Percentiles rank a stretch among this genome's conserved stretches.
phyloP scores from a whole-genome alignment of 1,140 invertebrate species.

The Papilio glaucus region DNA sequence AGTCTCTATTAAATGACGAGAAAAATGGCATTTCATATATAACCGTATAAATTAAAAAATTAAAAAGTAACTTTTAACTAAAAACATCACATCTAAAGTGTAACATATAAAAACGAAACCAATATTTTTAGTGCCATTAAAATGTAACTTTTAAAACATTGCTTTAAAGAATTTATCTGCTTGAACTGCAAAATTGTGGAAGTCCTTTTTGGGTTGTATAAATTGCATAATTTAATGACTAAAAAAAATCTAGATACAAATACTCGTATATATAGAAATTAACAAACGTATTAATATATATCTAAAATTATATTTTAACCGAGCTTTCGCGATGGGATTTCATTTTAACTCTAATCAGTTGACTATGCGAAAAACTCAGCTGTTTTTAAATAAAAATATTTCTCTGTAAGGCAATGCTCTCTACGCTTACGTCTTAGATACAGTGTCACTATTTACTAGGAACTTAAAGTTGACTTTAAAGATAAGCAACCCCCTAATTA shows the following conservation, averaged over 20 bases:
- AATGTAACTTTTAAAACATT: no score
- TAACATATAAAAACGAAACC: no score
- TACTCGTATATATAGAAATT: conserved; percentile 13
- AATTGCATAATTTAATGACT: neutral
- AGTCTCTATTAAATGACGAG: no score
- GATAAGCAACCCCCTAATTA: no score
- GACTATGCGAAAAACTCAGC: neutral
- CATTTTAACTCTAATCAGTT: neutral
- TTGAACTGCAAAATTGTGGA: no score
- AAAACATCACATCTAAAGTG: no score
- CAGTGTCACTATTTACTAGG: neutral
- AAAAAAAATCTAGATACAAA: neutral
- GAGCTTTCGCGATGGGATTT: conserved; percentile 32
- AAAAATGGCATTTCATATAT: no score
- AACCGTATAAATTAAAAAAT: no score
- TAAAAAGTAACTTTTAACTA: no score
- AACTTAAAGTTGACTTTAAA: no score
- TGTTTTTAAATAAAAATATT: neutral
- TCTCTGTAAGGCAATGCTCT: neutral
- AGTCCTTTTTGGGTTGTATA: neutral
- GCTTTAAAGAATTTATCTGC: no score
- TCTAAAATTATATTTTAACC: neutral
- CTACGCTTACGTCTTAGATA: neutral
- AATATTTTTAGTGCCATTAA: no score
- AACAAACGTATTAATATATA: neutral